phyloP scores from a whole-genome alignment of 2,888 invertebrate genomes.

The Osmoderma eremita region DNA sequence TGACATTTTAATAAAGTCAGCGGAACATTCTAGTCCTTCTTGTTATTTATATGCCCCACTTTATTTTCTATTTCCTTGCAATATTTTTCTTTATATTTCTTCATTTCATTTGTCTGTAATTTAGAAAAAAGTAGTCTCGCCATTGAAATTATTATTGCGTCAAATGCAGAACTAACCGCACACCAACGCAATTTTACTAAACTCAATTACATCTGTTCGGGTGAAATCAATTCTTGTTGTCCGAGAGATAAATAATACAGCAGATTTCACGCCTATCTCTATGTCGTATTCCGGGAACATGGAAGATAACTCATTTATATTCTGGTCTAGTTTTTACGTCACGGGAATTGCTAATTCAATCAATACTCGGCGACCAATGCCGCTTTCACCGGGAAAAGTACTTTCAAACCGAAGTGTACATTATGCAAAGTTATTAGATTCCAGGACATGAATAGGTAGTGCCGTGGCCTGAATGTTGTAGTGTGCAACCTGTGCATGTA shows the following conservation, averaged over 20 bases:
- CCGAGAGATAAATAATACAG: background rate
- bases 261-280: background rate
- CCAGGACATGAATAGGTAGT: background rate
- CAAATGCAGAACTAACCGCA: too few relatives aligned
- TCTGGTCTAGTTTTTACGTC: slow-evolving; percentile 19
- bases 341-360: slow-evolving; percentile 27
- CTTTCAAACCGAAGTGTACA: background rate
- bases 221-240: background rate
- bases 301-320: slow-evolving; percentile 10
- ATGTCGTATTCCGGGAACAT: background rate
- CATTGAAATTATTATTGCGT: too few relatives aligned
- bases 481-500: background rate
- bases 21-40: too few relatives aligned
- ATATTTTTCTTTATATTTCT: too few relatives aligned
- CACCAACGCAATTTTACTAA: too few relatives aligned
- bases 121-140: too few relatives aligned
- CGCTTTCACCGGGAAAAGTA: slow-evolving; percentile 7
- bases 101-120: too few relatives aligned
- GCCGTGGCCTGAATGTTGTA: background rate
- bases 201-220: too few relatives aligned
- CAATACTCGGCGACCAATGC: slow-evolving; percentile 13
- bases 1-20: too few relatives aligned
- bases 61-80: too few relatives aligned
- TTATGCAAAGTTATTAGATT: slow-evolving; percentile 14
- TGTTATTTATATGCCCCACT: too few relatives aligned